Evolutionary conservation across 2,113 vertebrate genomes (phyloP).

Genomic region (Phasianus colchicus): DNA sequence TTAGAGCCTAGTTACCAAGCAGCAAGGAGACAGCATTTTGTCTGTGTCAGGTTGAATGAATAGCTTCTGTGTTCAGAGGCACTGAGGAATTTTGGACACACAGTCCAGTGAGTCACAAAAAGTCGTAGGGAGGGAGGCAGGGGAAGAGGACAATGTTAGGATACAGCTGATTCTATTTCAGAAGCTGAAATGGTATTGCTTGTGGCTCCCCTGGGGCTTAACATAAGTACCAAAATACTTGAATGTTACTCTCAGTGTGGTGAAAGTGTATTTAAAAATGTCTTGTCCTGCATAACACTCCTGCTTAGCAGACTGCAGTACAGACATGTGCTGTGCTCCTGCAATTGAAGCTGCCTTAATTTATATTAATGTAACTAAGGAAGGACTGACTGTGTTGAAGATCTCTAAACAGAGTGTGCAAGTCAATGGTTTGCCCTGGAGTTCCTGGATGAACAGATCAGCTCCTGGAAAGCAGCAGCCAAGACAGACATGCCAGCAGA

Average conservation of each 20-base stretch:
- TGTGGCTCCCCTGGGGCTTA: background rate
- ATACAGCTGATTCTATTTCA: conserved; percentile 9
- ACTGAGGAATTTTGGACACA: conserved; percentile 26
- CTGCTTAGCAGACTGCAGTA: background rate
- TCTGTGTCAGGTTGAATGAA: conserved; percentile 64
- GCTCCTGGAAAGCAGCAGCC: background rate
- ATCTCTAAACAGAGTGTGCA: background rate
- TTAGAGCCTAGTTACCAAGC: conserved; percentile 54
- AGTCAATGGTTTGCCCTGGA: background rate
- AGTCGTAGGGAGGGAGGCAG: conserved; percentile 37
- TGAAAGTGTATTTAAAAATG: background rate
- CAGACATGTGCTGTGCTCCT: background rate
- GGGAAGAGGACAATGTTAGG: background rate
- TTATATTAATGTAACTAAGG: background rate
- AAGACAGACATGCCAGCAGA: background rate
- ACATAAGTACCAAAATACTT: background rate
- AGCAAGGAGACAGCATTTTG: conserved; percentile 39
- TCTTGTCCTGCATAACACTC: background rate
- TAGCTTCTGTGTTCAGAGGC: conserved; percentile 66
- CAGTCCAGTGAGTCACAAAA: conserved; percentile 60
- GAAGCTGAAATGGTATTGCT: background rate
- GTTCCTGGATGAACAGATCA: background rate
- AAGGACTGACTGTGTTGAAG: background rate
- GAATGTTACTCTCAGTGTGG: background rate
- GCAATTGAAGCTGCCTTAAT: background rate